Evolutionary conservation across 1,140 invertebrate genomes (phyloP).

Genomic region (Chlorops oryzae): DNA sequence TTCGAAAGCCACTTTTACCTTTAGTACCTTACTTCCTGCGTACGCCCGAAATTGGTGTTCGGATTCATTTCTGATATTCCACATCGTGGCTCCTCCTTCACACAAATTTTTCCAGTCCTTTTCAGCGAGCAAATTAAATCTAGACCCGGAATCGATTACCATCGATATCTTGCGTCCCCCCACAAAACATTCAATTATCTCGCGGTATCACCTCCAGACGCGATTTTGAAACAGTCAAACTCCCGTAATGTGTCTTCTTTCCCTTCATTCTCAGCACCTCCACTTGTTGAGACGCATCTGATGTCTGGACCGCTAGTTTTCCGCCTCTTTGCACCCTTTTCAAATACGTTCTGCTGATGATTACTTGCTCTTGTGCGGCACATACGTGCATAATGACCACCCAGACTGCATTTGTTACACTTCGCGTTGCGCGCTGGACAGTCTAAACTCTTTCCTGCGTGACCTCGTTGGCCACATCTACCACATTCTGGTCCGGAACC

Average conservation of each 20-base stretch:
- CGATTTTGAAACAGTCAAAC: constrained; percentile 5
- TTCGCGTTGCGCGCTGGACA: background rate
- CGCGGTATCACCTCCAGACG: constrained; percentile 1
- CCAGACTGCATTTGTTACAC: constrained; percentile 2
- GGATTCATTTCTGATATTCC: background rate
- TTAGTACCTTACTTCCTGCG: background rate
- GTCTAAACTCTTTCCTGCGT: background rate
- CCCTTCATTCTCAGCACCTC: background rate
- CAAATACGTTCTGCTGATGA: background rate
- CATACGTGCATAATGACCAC: background rate
- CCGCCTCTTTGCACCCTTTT: background rate
- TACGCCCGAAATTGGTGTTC: background rate
- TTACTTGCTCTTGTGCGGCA: background rate
- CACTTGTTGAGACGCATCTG: background rate
- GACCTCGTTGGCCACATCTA: constrained; percentile 13
- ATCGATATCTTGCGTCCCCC: background rate
- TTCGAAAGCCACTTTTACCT: constrained; percentile 4
- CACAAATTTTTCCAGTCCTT: background rate
- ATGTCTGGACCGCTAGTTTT: background rate
- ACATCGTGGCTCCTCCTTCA: background rate
- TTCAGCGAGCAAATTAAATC: background rate
- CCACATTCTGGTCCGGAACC: constrained; percentile 3
- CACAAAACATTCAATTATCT: background rate
- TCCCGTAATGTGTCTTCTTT: constrained; percentile 1
- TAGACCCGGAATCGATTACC: background rate